These are phyloP conservation scores for Huso huso DNA, from an alignment of 2,797 vertebrate species.

Conservation along the genomic window DNA sequence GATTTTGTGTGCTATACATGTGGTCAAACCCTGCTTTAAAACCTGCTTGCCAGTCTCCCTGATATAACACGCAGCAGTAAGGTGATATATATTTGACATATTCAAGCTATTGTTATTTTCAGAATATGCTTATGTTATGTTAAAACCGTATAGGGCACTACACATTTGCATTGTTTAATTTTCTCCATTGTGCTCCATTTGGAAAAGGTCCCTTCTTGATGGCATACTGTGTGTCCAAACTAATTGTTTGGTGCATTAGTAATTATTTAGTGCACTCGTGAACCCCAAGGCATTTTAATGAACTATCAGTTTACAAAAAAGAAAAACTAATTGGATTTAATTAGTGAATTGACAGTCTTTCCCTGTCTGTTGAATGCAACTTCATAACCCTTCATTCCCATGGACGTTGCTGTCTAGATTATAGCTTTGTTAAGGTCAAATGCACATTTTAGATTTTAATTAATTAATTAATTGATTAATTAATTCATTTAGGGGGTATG, in stretches of 20 bases:
- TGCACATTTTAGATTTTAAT: constrained; percentile 42
- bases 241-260: constrained; percentile 50
- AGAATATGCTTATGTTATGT: too few species aligned
- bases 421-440: constrained; percentile 23
- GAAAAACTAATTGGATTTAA: constrained; percentile 29
- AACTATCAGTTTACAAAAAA: constrained; percentile 28
- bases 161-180: not conserved
- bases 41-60: constrained; percentile 5
- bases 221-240: constrained; percentile 39
- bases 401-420: constrained; percentile 16
- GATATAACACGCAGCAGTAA: too few species aligned
- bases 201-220: constrained; percentile 35
- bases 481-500: too few species aligned
- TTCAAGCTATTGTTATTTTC: too few species aligned
- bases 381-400: constrained; percentile 7
- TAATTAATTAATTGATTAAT: constrained; percentile 30
- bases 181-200: constrained; percentile 1
- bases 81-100: too few species aligned
- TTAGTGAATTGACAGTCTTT: not conserved
- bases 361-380: not conserved
- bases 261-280: constrained; percentile 37
- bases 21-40: constrained; percentile 30
- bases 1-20: too few species aligned
- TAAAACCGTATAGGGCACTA: too few species aligned
- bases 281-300: constrained; percentile 45